These are phyloP conservation scores for Eufriesea mexicana DNA, from an alignment of 1,140 invertebrate genomes.

Conservation along the genomic window DNA sequence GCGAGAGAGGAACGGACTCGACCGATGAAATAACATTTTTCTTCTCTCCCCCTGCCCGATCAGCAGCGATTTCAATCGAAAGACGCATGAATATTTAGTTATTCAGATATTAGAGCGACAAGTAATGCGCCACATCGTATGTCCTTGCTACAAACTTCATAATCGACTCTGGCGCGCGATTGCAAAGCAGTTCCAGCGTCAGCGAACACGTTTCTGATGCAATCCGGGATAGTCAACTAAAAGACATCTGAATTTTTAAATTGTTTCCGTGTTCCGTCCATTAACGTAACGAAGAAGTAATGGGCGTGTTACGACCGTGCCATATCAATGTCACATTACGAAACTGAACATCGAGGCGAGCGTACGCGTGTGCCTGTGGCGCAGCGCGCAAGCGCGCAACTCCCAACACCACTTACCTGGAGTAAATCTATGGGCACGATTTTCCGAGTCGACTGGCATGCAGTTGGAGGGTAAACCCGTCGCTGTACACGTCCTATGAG, in stretches of 20 bases:
- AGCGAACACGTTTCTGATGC: conserved; percentile 61
- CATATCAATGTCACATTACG: conserved; percentile 39
- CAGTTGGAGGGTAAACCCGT: conserved; percentile 84
- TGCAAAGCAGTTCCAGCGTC: conserved; percentile 39
- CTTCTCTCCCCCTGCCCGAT: not conserved
- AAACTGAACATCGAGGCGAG: conserved; percentile 11
- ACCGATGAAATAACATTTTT: not conserved
- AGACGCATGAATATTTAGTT: conserved; percentile 49
- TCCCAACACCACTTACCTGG: conserved; percentile 70
- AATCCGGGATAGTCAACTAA: conserved; percentile 42
- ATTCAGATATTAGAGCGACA: conserved; percentile 64
- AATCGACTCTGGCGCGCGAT: conserved; percentile 35
- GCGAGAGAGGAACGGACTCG: not conserved
- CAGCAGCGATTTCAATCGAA: conserved; percentile 55
- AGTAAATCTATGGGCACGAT: conserved; percentile 74
- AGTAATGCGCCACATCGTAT: conserved; percentile 41
- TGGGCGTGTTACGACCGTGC: conserved; percentile 8
- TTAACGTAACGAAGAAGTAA: conserved; percentile 51
- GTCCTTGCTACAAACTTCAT: conserved; percentile 62
- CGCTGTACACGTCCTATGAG: conserved; percentile 88
- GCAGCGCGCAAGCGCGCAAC: no score
- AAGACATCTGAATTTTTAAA: conserved; percentile 62
- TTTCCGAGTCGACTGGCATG: conserved; percentile 72
- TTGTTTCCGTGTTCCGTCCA: conserved; percentile 55
- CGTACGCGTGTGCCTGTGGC: not conserved